Evolutionary conservation across 1,140 invertebrate genomes (phyloP).

Genomic region (Lanistes nyassanus): DNA sequence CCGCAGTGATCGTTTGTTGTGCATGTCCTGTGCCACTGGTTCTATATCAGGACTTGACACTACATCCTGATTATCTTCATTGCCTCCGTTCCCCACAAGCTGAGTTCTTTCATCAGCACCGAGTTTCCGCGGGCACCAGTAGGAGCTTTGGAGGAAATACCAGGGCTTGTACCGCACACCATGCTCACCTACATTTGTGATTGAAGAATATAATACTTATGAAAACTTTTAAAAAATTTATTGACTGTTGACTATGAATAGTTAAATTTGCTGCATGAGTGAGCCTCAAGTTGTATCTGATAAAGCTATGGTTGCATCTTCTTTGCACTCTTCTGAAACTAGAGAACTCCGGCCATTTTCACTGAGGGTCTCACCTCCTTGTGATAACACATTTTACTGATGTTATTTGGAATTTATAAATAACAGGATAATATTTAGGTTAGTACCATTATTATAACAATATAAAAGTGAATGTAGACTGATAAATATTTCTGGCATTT

Average conservation of each 20-base stretch:
- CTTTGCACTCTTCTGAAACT: too few relatives aligned
- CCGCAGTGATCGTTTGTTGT: conserved; percentile 12
- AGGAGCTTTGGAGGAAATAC: conserved; percentile 77
- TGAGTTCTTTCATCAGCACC: conserved; percentile 13
- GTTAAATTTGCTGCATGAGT: too few relatives aligned
- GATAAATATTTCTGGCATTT: too few relatives aligned
- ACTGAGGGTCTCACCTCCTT: too few relatives aligned
- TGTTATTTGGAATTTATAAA: background rate
- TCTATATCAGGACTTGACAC: conserved; percentile 74
- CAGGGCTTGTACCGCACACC: conserved; percentile 64
- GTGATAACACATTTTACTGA: too few relatives aligned
- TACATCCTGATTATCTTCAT: background rate
- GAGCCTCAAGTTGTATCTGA: too few relatives aligned
- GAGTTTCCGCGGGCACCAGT: conserved; percentile 70
- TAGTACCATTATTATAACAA: background rate
- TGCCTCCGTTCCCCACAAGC: conserved; percentile 2
- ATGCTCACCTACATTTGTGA: conserved; percentile 79
- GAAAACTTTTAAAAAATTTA: background rate
- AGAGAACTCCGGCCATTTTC: too few relatives aligned
- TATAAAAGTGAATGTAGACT: background rate
- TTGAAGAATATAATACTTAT: conserved; percentile 7
- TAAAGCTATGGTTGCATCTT: too few relatives aligned
- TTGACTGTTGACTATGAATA: too few relatives aligned
- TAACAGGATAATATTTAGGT: background rate
- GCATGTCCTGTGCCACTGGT: conserved; percentile 74